Base-by-base conservation (phyloP, 2,888 invertebrate species). In the Amblyteles armatorius region DNA sequence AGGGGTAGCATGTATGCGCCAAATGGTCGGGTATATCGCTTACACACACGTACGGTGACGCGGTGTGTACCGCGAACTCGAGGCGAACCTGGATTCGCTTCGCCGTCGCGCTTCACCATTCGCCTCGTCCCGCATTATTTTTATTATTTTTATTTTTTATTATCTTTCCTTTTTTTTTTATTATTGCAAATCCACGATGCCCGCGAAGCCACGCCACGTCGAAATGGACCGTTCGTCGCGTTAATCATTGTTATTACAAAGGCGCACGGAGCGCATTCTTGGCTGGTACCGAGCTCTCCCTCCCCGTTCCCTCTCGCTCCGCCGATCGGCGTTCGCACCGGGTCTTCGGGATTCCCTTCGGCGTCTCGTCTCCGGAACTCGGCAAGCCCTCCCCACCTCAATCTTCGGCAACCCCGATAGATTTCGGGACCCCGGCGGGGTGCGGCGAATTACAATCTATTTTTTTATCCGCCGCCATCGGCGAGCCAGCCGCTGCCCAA, bases 161-260 rank as follows among this genome's bases (percentile, higher is more conserved):
- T 36, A 50, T 48, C 33, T 16, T 44, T 74, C 11, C 72, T 52
- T 84, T 76, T 33, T 76, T 33, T 19, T n/a, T 65, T 65, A 50
- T 55, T n/a, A 52, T 65, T 36, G 48, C 16, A 48, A 63, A 65
- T 65, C 44, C 76, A n/a, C 65, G 74, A 76, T 76, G 57, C 73
- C 63, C 72, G 48, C 84, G 85, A 74, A 82, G 84, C 86, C 74
- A 79, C 82, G 81, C 82, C 80, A 86, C 88, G 86, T 87, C 87
- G 88, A 89, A 88, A 90, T 90, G 88, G 90, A 85, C 90, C 91
- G 91, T 91, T 91, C 91, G 91, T 90, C 89, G 90, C 87, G 88
- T 91, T 92, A 92, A 93, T 92, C 91, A 92, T 92, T 92, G 90
- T 93, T 92, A 92, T 92, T 92, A 92, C 91, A 87, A 84, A 87